Evolutionary conservation across 1,140 invertebrate species (phyloP), one percentile per base, ranked within the genome.

Genomic region (Drosophila arizonae): DNA sequence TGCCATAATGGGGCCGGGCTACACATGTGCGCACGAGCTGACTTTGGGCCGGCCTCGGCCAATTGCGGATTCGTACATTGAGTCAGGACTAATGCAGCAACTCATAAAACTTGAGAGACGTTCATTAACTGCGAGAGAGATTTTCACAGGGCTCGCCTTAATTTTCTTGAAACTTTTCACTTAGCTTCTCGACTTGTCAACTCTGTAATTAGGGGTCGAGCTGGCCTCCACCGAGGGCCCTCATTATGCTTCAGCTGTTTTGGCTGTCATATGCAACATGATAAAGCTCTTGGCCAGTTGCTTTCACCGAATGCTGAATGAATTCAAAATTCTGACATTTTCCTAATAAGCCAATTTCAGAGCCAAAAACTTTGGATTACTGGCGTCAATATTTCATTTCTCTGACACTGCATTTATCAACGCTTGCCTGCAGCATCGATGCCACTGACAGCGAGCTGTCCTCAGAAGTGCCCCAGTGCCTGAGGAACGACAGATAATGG

Each of bases 321-420:
- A 57, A 30, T 61, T 4, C 36, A 50, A 24, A 61, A 50, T 61
- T 41, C 9, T 66, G 79, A 65, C 79, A 67, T 46, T 65, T 69
- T 78, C 41, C 43, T 60, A 57, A 68, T 58, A 58, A 45, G 41
- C 43, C 64, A 79, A 76, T 63, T 76, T 64, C 50, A 21, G 24
- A 41, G 41, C 55, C 26, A 36, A 36, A 62, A 41, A 24, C 15
- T 51, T 24, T 30, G 48, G 52, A 39, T 46, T 55, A 36, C 43
- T 41, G 48, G 76, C 70, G 51, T 64, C 55, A 75, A 66, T 70
- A 62, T 76, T 72, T 72, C 39, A 67, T 52, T 67, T 78, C 54
- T 68, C 75, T 75, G 70, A 68, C 75, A 61, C 58, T 74, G 75
- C 61, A 56, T 74, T 80, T 79, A 62, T 76, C 66, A 71, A 63